Base-by-base conservation (phyloP, 2,797 vertebrate species). In the Cetoscarus ocellatus region DNA sequence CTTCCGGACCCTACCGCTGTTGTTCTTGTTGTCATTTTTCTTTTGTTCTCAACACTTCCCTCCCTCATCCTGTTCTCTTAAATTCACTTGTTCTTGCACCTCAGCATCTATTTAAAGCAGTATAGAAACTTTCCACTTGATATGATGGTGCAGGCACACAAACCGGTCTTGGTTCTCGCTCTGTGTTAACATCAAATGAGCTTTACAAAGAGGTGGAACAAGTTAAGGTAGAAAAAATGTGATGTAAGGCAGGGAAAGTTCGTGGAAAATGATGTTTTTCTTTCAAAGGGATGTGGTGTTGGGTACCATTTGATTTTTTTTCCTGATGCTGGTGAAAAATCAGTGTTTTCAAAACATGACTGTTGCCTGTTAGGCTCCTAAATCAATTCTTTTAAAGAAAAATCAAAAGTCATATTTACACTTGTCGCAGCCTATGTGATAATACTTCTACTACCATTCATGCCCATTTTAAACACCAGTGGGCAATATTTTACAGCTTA, bases 31-130 rank as follows among this genome's bases (percentile, higher is more conserved):
- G 60, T 87, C 56, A 49, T 77, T 75, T 59, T 59, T 65, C 60
- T 74, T 80, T 88, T 75, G 81, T 86, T 84, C 66, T 88, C 35
- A 35, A 35, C 69, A 63, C 77, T 82, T 83, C 73, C 18, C 77
- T 74, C 74, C 61, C 74, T 70, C 52, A 54, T 59, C 56, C 58
- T 67, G 55, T 74, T 83, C 36, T 73, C 51, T 81, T 79, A 56
- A 68, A 68, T 73, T 67, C 52, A 76, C 60, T 38, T 64, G 13
- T 44, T 19, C 0, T 10, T 61, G 40, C 51, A 75, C 70, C 60
- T 36, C 61, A 6, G 38, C 42, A 67, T 75, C 75, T 75, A 58
- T 81, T 75, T 74, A 53, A 81, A 81, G 60, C 12, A 3, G 5
- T 56, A 42, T 43, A 7, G 6, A 52, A 34, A 38, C 13, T 60